Evolutionary conservation across 2,797 vertebrate species (phyloP), one percentile per base, ranked within the genome.

Genomic region (Epinephelus coioides): DNA sequence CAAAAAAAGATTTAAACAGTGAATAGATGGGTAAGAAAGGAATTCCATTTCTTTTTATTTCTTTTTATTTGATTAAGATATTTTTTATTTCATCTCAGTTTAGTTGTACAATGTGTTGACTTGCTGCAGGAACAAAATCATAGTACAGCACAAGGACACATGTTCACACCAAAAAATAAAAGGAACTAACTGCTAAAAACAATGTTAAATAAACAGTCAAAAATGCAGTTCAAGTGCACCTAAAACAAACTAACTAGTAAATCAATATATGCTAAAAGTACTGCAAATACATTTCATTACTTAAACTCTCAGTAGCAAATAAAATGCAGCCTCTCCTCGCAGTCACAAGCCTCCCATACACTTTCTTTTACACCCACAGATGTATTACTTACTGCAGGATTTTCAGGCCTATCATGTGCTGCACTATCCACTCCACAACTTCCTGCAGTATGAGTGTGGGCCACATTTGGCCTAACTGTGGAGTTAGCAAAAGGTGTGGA

Each of bases 291-390:
- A 59, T 40, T 19, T 63, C 7, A 34, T 34, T 34, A 8, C 6
- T 4, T 34, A 6, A 66, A 38, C n/a, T 69, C 12, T 90, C 46
- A 86, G 43, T 86, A 81, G 30, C 88, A 92, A 38, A 92, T n/a
- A 38, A 91, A 93, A 61, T 70, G 17, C 5, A 77, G 74, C 62
- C 5, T 86, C 44, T 88, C 60, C 9, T 70, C 73, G 47, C 88
- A 91, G 67, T 86, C n/a, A 25, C 13, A 23, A 56, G 74, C 59
- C n/a, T 74, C 50, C 90, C 88, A 90, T 2, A 38, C 50, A 0
- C 9, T 21, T 47, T 34, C 30, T 2, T 5, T 19, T 1, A 12
- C 63, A 44, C 0, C 18, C 21, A 5, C 21, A 30, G 18, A 2
- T 1, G 0, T 13, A 11, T 13, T 3, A 49, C 4, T 18, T 15